Base-by-base conservation (phyloP, 2,888 invertebrate species). In the Meteorus colon region DNA sequence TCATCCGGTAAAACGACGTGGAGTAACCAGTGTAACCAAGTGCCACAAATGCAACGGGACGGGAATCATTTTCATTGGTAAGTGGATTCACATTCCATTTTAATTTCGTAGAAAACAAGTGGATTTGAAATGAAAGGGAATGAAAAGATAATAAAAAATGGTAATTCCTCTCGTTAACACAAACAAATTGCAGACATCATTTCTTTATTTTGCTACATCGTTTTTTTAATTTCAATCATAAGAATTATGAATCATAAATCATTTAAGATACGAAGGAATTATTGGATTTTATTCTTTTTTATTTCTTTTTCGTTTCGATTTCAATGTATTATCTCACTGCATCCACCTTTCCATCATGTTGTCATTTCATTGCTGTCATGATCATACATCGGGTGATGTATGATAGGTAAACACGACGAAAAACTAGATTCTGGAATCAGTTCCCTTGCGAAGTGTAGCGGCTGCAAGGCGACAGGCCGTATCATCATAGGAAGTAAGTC, bases 31-130 rank as follows among this genome's bases (percentile, higher is more conserved):
- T 66, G 95, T 96, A 70, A 95, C 96, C 29, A 96, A 96, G 87
- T 96, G 96, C 88, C 95, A 96, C 83, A 96, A 96, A 89, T 96
- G 96, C 88, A 96, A 96, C 87, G 96, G 96, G 37, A 95, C 96
- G 3, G 96, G 96, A 65, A 95, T 96, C 72, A 96, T 96, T 82
- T 95, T 95, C 86, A 94, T 95, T 80, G 95, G 95, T 77, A 82
- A 86, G 88, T 85, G 78, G 34, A 76, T 45, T 71, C 67, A 63
- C 75, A 68, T 71, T 71, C 73, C 29, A 59, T 78, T 19, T 29
- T 55, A 19, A 72, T 77, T 66, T 71, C 73, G 69, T 75, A 76
- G 77, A 82, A 84, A 19, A 24, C 34, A 55, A 55, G 4, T 55
- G 19, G 19, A 55, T 55, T 55, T 55, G 55, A 55, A 55, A 24